These are phyloP conservation scores for Kryphioiulus occultus DNA, from an alignment of 2,888 invertebrate genomes.

Conservation along the genomic window DNA sequence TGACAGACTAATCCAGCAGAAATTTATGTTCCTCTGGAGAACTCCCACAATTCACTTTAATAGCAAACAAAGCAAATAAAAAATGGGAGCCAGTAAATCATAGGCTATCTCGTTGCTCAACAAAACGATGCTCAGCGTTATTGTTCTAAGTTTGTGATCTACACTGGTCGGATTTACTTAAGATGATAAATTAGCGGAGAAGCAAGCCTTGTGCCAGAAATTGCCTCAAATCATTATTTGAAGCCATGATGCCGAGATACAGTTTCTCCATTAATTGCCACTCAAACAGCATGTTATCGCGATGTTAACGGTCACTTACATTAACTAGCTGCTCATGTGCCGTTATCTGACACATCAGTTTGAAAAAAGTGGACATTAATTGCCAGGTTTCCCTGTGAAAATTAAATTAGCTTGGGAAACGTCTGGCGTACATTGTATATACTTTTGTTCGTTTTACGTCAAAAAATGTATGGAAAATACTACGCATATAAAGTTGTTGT, in stretches of 20 bases:
- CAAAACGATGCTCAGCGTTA: conserved; percentile 12
- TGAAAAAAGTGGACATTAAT: too few species aligned
- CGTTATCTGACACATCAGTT: neutral
- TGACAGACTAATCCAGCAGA: conserved; percentile 32
- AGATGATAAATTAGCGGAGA: neutral
- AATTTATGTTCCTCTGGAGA: conserved; percentile 43
- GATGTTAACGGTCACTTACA: neutral
- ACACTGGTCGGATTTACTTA: neutral
- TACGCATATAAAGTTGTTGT: too few species aligned
- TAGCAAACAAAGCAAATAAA: conserved; percentile 19
- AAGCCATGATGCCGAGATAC: neutral
- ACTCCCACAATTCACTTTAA: conserved; percentile 31
- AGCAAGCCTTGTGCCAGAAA: neutral
- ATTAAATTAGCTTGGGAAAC: too few species aligned
- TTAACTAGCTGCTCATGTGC: neutral
- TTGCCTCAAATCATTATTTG: neutral
- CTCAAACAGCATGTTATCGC: neutral
- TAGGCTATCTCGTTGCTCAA: neutral
- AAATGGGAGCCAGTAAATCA: conserved; percentile 11
- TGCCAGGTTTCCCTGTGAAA: too few species aligned
- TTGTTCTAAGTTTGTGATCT: conserved; percentile 23
- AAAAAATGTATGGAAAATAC: too few species aligned
- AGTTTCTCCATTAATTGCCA: neutral
- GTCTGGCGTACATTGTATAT: too few species aligned
- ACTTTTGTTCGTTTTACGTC: too few species aligned